Conservation (phyloP, 2,888 invertebrate species). For the Elysia crispata region DNA sequence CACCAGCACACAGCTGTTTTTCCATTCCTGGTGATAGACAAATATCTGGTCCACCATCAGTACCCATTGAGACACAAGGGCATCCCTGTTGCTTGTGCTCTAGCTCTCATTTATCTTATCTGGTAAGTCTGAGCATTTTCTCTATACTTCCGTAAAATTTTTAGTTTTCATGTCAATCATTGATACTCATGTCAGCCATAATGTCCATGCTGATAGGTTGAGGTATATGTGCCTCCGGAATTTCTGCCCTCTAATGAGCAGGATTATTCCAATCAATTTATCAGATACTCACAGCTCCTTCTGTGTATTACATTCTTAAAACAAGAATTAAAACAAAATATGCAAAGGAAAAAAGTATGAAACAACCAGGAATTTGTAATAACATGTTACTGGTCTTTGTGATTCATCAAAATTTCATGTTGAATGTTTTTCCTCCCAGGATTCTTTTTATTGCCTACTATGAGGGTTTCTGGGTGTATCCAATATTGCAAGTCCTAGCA, state of each 20-base stretch:
- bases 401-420: too few relatives aligned
- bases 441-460: slow-evolving; percentile 73
- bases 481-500: slow-evolving; percentile 88
- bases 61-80: slow-evolving; percentile 86
- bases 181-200: background rate
- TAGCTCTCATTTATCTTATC: slow-evolving; percentile 81
- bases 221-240: background rate
- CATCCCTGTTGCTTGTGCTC: slow-evolving; percentile 80
- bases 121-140: slow-evolving; percentile 78
- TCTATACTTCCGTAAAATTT: background rate
- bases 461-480: slow-evolving; percentile 92
- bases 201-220: too few relatives aligned
- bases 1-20: slow-evolving; percentile 88
- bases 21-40: slow-evolving; percentile 87
- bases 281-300: too few relatives aligned
- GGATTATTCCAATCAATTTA: too few relatives aligned
- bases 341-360: too few relatives aligned
- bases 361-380: too few relatives aligned
- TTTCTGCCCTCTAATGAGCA: too few relatives aligned
- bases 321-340: too few relatives aligned
- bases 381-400: too few relatives aligned
- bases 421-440: slow-evolving; percentile 56
- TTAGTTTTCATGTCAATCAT: too few relatives aligned
- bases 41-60: slow-evolving; percentile 85
- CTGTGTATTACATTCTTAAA: too few relatives aligned